Base-by-base conservation (phyloP, 2,113 vertebrate genomes). In the Glaucidium brasilianum region DNA sequence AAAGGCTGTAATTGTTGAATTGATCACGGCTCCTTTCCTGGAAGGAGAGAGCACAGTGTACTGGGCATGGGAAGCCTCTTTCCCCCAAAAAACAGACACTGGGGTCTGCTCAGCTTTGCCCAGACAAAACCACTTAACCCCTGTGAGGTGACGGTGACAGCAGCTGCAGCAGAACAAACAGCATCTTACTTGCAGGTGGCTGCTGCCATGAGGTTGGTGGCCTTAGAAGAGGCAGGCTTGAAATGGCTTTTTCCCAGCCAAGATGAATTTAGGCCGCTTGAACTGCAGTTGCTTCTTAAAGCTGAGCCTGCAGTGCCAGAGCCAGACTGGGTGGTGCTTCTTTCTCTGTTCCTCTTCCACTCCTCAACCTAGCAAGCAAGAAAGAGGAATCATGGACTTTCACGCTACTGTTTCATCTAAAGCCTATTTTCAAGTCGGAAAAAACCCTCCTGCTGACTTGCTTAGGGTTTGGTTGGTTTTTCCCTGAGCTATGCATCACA, bases 281-380 rank as follows among this genome's bases (percentile, higher is more conserved):
- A 93, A n/a, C 41, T 53, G 25, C 45, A 90, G 63, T 55, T 77
- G 47, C 69, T 71, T 92, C 90, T 86, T 60, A 12, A 75, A 86
- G 90, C 83, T 63, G 73, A 60, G 81, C 0, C 0, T 75, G 79
- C 56, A 16, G 14, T 20, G 39, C 77, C 12, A 7, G 62, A 62
- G 76, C 67, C 47, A 30, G 47, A 10, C 60, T 56, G 91, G 56
- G 73, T 64, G 68, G 34, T 81, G 26, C 59, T 90, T 7, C 43
- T 87, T 72, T 86, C 86, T 85, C 84, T 95, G 90, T 96, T 96
- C 91, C 93, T 87, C 95, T 96, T 95, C 83, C 88, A 89, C 72
- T 77, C 4, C 0, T 25, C 75, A 77, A 11, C 50, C 18, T 30
- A 29, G 49, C 76, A 62, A 47, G 55, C 52, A n/a, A 74, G 68